Conservation (phyloP, 2,113 vertebrate species). For the Oryzias javanicus region DNA sequence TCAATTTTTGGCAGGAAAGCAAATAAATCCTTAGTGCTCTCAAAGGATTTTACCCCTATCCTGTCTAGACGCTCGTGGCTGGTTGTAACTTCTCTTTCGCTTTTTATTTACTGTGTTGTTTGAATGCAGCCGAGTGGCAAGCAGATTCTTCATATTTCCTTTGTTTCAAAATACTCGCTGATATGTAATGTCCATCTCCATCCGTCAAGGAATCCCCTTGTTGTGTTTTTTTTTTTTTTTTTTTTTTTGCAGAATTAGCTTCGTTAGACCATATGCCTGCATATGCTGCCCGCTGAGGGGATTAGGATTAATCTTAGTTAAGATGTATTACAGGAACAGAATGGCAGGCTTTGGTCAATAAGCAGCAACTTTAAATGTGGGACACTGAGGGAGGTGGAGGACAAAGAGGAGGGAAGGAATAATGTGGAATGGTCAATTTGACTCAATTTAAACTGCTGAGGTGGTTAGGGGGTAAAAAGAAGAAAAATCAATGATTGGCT, state of each 20-base stretch:
- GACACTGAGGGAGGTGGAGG: slow-evolving; percentile 41
- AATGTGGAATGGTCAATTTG: slow-evolving; percentile 51
- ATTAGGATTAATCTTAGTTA: slow-evolving; percentile 72
- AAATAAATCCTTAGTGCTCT: too few species aligned
- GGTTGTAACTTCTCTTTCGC: too few species aligned
- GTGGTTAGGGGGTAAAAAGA: slow-evolving; percentile 19
- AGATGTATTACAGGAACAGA: slow-evolving; percentile 56
- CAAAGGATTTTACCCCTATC: too few species aligned
- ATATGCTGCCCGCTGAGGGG: slow-evolving; percentile 47
- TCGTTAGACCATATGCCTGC: slow-evolving; percentile 65
- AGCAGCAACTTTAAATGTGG: slow-evolving; percentile 44
- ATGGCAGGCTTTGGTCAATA: slow-evolving; percentile 43
- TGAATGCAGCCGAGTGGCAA: too few species aligned
- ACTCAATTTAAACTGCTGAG: slow-evolving; percentile 51
- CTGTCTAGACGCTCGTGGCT: too few species aligned
- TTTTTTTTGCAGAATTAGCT: slow-evolving; percentile 46
- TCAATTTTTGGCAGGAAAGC: too few species aligned
- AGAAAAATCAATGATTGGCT: slow-evolving; percentile 52
- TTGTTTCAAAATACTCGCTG: too few species aligned
- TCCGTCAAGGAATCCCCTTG: too few species aligned
- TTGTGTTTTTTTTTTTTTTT: neutral
- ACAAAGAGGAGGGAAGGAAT: slow-evolving; percentile 22
- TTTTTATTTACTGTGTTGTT: too few species aligned
- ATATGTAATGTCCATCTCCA: too few species aligned
- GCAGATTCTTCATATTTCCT: too few species aligned